Evolutionary conservation across 2,888 invertebrate genomes (phyloP).

Genomic region (Caenorhabditis panamensis): DNA sequence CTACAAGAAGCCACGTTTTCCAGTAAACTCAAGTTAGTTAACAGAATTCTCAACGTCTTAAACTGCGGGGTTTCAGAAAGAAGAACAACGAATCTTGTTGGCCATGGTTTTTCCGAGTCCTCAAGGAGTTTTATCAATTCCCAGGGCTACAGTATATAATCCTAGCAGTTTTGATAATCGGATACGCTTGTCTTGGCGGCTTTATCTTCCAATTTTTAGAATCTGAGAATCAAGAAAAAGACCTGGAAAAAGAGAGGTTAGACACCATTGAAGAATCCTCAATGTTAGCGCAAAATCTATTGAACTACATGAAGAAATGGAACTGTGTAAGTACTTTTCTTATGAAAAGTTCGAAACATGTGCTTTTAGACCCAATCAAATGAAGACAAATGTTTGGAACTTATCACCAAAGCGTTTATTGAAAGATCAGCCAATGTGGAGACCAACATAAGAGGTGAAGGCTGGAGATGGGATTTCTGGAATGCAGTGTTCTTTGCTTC

Average conservation of each 20-base stretch:
- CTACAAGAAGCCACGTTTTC: slow-evolving; percentile 52
- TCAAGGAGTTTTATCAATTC: slow-evolving; percentile 37
- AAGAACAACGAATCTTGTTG: slow-evolving; percentile 52
- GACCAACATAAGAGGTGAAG: slow-evolving; percentile 27
- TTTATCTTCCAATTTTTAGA: slow-evolving; percentile 58
- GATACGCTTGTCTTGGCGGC: slow-evolving; percentile 58
- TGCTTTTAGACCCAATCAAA: slow-evolving; percentile 38
- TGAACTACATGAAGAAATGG: slow-evolving; percentile 39
- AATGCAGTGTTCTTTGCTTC: slow-evolving; percentile 78
- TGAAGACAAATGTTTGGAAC: slow-evolving; percentile 45
- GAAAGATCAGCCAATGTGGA: slow-evolving; percentile 46
- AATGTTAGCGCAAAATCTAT: slow-evolving; percentile 36
- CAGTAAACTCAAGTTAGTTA: slow-evolving; percentile 60
- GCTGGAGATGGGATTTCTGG: slow-evolving; percentile 79
- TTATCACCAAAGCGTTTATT: slow-evolving; percentile 46
- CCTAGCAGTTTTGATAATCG: slow-evolving; percentile 49
- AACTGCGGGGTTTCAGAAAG: slow-evolving; percentile 26
- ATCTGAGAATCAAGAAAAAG: slow-evolving; percentile 33
- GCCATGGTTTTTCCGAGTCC: slow-evolving; percentile 46
- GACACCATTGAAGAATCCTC: slow-evolving; percentile 30
- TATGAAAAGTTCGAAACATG: not conserved
- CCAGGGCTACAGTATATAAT: slow-evolving; percentile 50
- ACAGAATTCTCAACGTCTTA: not conserved
- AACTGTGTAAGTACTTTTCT: slow-evolving; percentile 38
- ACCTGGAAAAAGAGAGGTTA: slow-evolving; percentile 31